Evolutionary conservation across 1,140 invertebrate genomes (phyloP).

Genomic region (Lamellibrachia luymesi): DNA sequence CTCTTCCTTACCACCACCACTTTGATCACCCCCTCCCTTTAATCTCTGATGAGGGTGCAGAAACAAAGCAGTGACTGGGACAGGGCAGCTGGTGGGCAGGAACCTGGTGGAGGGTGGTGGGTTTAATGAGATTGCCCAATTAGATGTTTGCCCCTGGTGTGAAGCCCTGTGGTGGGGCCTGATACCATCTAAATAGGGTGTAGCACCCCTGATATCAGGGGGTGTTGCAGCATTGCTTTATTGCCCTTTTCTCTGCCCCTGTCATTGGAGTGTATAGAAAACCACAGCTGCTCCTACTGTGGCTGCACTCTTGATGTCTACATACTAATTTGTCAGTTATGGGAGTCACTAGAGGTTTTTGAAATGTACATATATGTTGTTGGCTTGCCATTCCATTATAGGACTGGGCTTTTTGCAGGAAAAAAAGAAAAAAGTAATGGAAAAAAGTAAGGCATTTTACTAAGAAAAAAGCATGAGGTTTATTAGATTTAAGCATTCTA

Average conservation of each 20-base stretch:
- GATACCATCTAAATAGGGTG: background rate
- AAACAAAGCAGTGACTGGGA: background rate
- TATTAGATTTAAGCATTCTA: no score
- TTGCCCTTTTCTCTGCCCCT: background rate
- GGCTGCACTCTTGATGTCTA: background rate
- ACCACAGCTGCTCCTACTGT: background rate
- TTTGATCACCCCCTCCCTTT: background rate
- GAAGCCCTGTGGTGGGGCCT: background rate
- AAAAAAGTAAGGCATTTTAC: no score
- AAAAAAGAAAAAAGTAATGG: no score
- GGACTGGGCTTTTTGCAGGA: no score
- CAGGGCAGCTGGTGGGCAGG: background rate
- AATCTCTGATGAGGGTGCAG: background rate
- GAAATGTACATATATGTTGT: background rate
- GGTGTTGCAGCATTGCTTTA: background rate
- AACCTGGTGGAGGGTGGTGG: background rate
- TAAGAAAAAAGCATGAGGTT: no score
- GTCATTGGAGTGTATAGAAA: background rate
- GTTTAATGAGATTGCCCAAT: background rate
- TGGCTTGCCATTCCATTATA: background rate
- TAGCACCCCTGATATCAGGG: background rate
- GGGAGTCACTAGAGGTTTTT: background rate
- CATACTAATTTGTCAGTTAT: background rate
- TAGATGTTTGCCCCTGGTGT: background rate
- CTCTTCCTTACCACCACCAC: background rate